These are phyloP conservation scores for Alectura lathami DNA, from an alignment of 2,113 vertebrate species.

Conservation along the genomic window DNA sequence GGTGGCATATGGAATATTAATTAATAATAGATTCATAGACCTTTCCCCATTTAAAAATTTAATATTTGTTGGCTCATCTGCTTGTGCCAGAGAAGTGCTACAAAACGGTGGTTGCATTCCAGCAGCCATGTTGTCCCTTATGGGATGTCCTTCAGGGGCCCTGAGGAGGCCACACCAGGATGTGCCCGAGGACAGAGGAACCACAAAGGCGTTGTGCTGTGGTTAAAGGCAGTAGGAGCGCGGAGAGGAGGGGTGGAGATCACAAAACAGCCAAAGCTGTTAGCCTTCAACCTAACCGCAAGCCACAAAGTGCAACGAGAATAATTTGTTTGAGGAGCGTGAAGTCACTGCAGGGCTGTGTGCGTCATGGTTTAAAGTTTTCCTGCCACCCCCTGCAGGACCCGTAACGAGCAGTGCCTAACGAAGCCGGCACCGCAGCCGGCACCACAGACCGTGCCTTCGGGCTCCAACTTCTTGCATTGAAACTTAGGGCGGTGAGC, in stretches of 20 bases:
- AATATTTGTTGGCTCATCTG: slow-evolving; percentile 26
- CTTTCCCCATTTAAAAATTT: slow-evolving; percentile 32
- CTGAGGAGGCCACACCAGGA: neutral
- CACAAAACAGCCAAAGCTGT: neutral
- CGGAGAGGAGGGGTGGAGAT: neutral
- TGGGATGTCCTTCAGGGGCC: neutral
- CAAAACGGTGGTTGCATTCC: neutral
- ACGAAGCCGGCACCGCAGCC: neutral
- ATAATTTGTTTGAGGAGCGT: neutral
- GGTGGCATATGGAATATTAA: slow-evolving; percentile 57
- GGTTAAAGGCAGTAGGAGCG: neutral
- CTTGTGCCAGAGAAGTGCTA: neutral
- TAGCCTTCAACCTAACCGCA: neutral
- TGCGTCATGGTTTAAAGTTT: rapidly evolving
- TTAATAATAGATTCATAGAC: slow-evolving; percentile 74
- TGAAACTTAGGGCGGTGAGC: neutral
- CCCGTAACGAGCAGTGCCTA: rapidly evolving
- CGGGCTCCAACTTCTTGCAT: neutral
- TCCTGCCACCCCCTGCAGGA: neutral
- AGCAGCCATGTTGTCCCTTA: neutral
- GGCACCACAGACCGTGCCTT: too few species aligned
- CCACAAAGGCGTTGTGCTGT: neutral
- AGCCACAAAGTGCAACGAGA: neutral
- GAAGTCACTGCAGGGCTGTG: rapidly evolving
- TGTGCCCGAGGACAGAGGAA: neutral